Conservation (phyloP, 1,140 invertebrate species). For the Achroia grisella region DNA sequence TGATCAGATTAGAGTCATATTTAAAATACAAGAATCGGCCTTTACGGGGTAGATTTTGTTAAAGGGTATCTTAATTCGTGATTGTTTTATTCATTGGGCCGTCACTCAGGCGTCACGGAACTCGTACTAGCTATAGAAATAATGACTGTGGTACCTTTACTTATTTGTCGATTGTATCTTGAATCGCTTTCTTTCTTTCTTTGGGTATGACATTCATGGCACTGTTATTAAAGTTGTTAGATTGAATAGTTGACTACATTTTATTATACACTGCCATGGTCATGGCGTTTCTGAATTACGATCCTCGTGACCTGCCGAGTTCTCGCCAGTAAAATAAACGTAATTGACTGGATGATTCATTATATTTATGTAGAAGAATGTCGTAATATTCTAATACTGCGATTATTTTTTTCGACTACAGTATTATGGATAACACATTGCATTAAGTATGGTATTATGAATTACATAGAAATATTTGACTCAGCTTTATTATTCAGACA, state of each 20-base stretch:
- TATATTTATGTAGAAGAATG: neutral
- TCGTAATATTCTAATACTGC: too few relatives aligned
- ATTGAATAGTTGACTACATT: neutral
- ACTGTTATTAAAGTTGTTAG: constrained; percentile 3
- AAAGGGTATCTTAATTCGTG: constrained; percentile 4
- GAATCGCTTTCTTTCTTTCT: neutral
- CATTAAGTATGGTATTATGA: too few relatives aligned
- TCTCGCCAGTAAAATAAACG: neutral
- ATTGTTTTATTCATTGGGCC: constrained; percentile 15
- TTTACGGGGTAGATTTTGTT: constrained; percentile 7
- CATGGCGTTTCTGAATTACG: neutral
- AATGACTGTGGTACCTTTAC: neutral
- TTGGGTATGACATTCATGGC: neutral
- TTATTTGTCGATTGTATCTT: constrained; percentile 1
- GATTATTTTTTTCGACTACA: too few relatives aligned
- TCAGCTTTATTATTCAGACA: too few relatives aligned
- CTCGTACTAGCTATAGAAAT: neutral
- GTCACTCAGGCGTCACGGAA: constrained; percentile 1
- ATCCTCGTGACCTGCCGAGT: neutral
- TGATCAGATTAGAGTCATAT: neutral
- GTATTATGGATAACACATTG: too few relatives aligned
- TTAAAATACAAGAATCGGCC: neutral
- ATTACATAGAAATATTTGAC: too few relatives aligned
- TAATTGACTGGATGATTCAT: neutral
- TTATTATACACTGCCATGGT: neutral